Percentiles rank a stretch among this genome's conserved stretches.
These are phyloP conservation scores for Cylloceria caligata DNA, from an alignment of 2,888 invertebrate species.

Conservation along the genomic window DNA sequence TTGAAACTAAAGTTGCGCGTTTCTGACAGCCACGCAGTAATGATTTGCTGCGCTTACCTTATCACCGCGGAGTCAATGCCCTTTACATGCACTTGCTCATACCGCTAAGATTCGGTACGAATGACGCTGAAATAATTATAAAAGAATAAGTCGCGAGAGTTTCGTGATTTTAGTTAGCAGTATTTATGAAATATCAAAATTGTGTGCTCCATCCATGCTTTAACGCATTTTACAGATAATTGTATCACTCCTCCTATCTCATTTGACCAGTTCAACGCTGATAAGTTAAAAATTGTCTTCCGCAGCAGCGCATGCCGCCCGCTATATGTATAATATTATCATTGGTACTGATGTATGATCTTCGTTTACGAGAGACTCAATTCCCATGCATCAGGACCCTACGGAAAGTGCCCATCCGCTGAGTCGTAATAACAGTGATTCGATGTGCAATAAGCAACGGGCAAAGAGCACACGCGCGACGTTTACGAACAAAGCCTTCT, in stretches of 20 bases:
- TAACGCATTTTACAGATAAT: conserved; percentile 45
- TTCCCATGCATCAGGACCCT: conserved; percentile 23
- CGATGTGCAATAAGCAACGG: conserved; percentile 20
- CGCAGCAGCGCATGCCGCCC: conserved; percentile 48
- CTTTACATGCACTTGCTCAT: conserved; percentile 46
- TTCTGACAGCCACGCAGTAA: background rate
- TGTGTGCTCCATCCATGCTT: conserved; percentile 15
- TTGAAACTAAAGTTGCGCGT: background rate
- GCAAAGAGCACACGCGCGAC: background rate
- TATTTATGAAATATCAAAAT: conserved; percentile 51
- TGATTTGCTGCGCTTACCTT: conserved; percentile 18
- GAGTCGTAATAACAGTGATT: conserved; percentile 5
- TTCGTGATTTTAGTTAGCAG: conserved; percentile 7
- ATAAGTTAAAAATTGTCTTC: conserved; percentile 63
- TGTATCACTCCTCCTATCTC: conserved; percentile 63
- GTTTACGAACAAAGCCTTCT: background rate
- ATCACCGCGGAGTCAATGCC: conserved; percentile 61
- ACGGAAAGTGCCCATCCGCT: background rate
- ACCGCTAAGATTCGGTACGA: conserved; percentile 28
- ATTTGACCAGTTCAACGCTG: conserved; percentile 71
- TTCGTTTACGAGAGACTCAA: conserved; percentile 1
- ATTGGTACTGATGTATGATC: conserved; percentile 39
- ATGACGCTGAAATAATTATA: conserved; percentile 3
- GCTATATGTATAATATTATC: conserved; percentile 12
- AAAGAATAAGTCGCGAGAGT: background rate